Percentiles rank a stretch among this genome's conserved stretches.
These are phyloP conservation scores for Mylabris sibirica DNA, from an alignment of 2,888 invertebrate species.

Conservation along the genomic window DNA sequence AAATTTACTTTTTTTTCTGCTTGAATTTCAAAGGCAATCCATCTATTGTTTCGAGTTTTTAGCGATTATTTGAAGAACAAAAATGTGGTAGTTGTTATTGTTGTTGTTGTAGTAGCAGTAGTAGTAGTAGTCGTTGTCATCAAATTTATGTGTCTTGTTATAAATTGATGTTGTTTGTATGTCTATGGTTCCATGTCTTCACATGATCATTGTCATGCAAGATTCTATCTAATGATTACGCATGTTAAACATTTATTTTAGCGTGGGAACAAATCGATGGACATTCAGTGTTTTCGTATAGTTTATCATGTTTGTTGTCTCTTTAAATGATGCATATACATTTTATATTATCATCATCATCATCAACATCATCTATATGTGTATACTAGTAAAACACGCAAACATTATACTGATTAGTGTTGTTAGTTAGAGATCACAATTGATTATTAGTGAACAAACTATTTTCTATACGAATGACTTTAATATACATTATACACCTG, in stretches of 20 bases:
- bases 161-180: conserved; percentile 17
- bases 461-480: conserved; percentile 17
- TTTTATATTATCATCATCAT: background rate
- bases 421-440: conserved; percentile 12
- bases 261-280: conserved; percentile 51
- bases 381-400: conserved; percentile 34
- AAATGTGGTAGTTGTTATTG: background rate
- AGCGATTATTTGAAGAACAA: background rate
- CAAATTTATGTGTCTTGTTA: conserved; percentile 16
- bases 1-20: background rate
- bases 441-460: background rate
- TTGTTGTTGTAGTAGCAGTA: no score
- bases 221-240: conserved; percentile 48
- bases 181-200: conserved; percentile 13
- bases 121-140: background rate
- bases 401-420: conserved; percentile 36
- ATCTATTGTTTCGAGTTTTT: background rate
- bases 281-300: conserved; percentile 39
- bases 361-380: background rate
- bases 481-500: conserved; percentile 28
- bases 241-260: conserved; percentile 41
- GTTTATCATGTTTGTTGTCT: conserved; percentile 16
- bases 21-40: background rate
- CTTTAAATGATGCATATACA: conserved; percentile 21
- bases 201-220: conserved; percentile 39